Evolutionary conservation across 2,888 invertebrate genomes (phyloP).

Genomic region (Doris montereyensis): DNA sequence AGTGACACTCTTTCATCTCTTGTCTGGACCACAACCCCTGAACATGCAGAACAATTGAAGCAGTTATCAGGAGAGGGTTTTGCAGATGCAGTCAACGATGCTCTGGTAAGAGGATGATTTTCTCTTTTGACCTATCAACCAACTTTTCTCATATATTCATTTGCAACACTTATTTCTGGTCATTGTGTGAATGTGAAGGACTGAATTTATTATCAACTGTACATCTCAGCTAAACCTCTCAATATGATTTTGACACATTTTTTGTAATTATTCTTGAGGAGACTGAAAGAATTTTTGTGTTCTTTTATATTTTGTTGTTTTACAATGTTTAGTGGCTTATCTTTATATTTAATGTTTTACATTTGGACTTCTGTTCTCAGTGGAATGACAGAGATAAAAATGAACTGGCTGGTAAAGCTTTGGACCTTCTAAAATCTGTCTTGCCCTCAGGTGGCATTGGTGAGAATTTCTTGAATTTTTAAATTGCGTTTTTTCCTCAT

Average conservation of each 20-base stretch:
- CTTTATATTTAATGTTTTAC: not conserved
- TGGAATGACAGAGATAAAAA: conserved; percentile 65
- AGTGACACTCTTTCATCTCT: conserved; percentile 85
- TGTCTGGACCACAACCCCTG: conserved; percentile 91
- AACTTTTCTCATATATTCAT: too few species aligned
- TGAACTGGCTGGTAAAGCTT: conserved; percentile 49
- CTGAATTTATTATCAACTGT: too few species aligned
- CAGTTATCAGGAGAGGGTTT: conserved; percentile 84
- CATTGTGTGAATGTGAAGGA: too few species aligned
- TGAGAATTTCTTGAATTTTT: too few species aligned
- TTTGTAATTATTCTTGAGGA: not conserved
- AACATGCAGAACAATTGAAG: conserved; percentile 83
- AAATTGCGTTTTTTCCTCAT: too few species aligned
- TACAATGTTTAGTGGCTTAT: not conserved
- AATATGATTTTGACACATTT: too few species aligned
- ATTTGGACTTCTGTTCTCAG: conserved; percentile 49
- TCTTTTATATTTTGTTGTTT: not conserved
- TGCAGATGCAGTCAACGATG: conserved; percentile 89
- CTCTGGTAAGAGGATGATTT: conserved; percentile 83
- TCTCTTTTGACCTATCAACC: too few species aligned
- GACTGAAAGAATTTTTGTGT: not conserved
- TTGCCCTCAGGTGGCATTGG: too few species aligned
- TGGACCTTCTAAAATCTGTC: conserved; percentile 47
- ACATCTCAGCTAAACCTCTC: too few species aligned
- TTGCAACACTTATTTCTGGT: too few species aligned